These are phyloP conservation scores for Drosophila obscura DNA, from an alignment of 1,140 invertebrate genomes.

Conservation along the genomic window DNA sequence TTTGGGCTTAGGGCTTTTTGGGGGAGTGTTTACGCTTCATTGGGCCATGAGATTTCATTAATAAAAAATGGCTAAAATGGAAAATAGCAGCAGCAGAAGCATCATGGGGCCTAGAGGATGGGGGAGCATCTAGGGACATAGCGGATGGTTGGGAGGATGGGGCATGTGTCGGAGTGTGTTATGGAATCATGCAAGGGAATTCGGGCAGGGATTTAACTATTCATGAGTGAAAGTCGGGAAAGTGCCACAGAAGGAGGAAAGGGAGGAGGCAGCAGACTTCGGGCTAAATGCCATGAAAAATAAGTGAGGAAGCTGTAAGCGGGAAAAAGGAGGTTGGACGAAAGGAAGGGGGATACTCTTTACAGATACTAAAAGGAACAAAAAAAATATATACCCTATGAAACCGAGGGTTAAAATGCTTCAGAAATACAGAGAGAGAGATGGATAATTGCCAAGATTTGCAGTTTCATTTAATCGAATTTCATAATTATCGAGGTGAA, in stretches of 20 bases:
- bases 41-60: conserved; percentile 81
- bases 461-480: no score
- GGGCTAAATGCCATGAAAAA: conserved; percentile 45
- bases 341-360: conserved; percentile 1
- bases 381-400: conserved; percentile 28
- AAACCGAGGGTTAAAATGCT: no score
- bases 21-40: conserved; percentile 72
- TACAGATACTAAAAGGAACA: conserved; percentile 36
- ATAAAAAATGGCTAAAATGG: conserved; percentile 77
- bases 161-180: background rate
- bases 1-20: no score
- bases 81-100: conserved; percentile 53
- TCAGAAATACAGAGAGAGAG: no score
- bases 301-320: conserved; percentile 22
- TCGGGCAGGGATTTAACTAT: conserved; percentile 69
- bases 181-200: conserved; percentile 34
- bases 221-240: conserved; percentile 68
- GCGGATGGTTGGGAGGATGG: background rate
- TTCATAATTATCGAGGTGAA: no score
- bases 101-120: background rate
- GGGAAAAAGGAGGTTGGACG: background rate
- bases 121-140: background rate
- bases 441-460: no score
- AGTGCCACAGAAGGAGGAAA: conserved; percentile 20
- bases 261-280: conserved; percentile 18